Evolutionary conservation across 2,113 vertebrate genomes (phyloP), one percentile per base, ranked within the genome.

Genomic region (Chamaetylas fuelleborni): DNA sequence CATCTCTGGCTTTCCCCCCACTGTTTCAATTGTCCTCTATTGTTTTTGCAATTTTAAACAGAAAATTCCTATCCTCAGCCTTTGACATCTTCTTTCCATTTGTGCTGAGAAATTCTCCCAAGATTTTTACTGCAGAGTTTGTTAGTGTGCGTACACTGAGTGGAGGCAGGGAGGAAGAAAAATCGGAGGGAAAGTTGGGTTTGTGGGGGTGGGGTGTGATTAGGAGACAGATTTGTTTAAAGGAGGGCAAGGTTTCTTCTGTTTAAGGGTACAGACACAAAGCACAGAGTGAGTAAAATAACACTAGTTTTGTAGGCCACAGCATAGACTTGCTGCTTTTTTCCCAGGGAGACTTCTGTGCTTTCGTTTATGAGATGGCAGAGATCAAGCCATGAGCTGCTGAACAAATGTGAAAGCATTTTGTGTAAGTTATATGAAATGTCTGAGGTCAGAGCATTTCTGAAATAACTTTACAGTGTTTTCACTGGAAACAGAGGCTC

Each of bases 401-500:
- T n/a, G 88, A 90, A 94, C 50, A 64, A 92, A 89, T 86, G 92
- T 87, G 69, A 97, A 97, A 94, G 92, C 65, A 95, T 93, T 95
- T 93, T 87, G 80, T 93, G 83, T 62, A 89, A 80, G 78, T 92
- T 86, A 80, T 57, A 91, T 69, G 92, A 82, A 85, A 92, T 14
- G 58, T 93, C 73, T 92, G 90, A 95, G 86, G 88, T 94, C 90
- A 96, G 90, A 94, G 54, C 78, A 95, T 96, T 97, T 93, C 92
- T 94, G 87, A 94, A 97, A 94, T 90, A 83, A 93, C 83, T 95
- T 94, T 80, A 81, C 82, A 91, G 50, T 84, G 91, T 95, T 96
- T 96, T 95, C 89, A 97, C 82, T 97, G 88, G 84, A 86, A 95
- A 93, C 80, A 96, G 88, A 96, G 96, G 86, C 83, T 92, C 91